These are phyloP conservation scores for Pelecanus crispus DNA, from an alignment of 2,113 vertebrate species.

Conservation along the genomic window DNA sequence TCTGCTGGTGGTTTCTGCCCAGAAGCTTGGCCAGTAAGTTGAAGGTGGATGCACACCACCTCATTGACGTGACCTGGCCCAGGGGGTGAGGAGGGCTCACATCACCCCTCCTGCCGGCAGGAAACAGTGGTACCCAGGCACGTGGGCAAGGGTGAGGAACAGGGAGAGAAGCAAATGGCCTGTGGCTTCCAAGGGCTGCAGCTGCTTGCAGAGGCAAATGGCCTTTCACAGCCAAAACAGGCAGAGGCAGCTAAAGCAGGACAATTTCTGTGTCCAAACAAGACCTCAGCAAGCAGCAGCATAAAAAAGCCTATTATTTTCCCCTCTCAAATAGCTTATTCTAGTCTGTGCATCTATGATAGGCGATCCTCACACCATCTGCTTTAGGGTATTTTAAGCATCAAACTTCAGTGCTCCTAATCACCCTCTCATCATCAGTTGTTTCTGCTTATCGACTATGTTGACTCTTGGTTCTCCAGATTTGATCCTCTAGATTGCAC, in stretches of 20 bases:
- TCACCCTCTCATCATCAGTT: neutral
- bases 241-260: neutral
- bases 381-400: neutral
- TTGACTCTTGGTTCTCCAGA: neutral
- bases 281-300: neutral
- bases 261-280: neutral
- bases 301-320: neutral
- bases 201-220: neutral
- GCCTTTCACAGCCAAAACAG: neutral
- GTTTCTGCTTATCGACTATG: neutral
- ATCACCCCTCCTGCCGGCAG: neutral
- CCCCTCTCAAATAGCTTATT: neutral
- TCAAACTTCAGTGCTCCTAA: neutral
- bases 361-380: neutral
- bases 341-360: neutral
- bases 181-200: rapidly evolving
- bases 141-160: neutral
- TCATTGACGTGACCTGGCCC: rapidly evolving
- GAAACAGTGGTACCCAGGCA: rapidly evolving
- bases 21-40: neutral
- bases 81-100: neutral
- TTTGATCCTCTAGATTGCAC: neutral
- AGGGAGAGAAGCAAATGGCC: neutral
- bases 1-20: neutral
- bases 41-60: too few relatives aligned